A percentile compares a stretch with the other conserved stretches of the same genome.
phyloP scores from a whole-genome alignment of 92 coral and sea anemone genomes.

The Phenganax subtilis region DNA sequence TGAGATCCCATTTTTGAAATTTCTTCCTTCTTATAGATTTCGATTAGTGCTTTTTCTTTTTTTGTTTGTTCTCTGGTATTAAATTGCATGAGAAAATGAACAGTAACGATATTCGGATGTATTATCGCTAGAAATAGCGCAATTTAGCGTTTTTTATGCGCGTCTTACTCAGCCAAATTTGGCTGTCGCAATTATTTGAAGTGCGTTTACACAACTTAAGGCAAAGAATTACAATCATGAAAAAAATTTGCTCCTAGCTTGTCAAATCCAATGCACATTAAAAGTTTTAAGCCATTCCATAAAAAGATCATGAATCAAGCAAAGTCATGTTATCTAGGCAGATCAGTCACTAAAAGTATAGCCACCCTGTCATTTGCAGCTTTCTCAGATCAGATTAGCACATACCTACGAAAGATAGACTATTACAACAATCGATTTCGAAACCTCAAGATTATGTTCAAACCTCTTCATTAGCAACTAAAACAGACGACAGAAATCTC shows the following conservation, averaged over 20 bases:
- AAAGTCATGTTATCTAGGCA: neutral
- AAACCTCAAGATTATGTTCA: neutral
- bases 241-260: conserved; percentile 2
- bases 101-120: neutral
- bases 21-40: neutral
- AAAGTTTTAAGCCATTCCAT: neutral
- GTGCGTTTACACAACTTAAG: conserved; percentile 22
- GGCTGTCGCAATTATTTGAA: conserved; percentile 10
- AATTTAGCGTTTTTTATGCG: neutral
- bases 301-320: neutral
- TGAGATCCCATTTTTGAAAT: neutral
- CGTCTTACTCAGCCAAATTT: neutral
- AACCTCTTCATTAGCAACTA: neutral
- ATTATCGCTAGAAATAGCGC: neutral
- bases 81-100: neutral
- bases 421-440: conserved; percentile 6
- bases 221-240: conserved; percentile 21
- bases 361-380: neutral
- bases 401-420: conserved; percentile 2
- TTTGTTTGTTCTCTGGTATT: neutral
- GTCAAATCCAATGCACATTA: neutral
- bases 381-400: conserved; percentile 10
- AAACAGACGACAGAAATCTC: neutral
- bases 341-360: neutral
- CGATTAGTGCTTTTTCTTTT: neutral